These are phyloP conservation scores for Saiga tatarica DNA, from an alignment of 2,113 vertebrate genomes.

Conservation along the genomic window DNA sequence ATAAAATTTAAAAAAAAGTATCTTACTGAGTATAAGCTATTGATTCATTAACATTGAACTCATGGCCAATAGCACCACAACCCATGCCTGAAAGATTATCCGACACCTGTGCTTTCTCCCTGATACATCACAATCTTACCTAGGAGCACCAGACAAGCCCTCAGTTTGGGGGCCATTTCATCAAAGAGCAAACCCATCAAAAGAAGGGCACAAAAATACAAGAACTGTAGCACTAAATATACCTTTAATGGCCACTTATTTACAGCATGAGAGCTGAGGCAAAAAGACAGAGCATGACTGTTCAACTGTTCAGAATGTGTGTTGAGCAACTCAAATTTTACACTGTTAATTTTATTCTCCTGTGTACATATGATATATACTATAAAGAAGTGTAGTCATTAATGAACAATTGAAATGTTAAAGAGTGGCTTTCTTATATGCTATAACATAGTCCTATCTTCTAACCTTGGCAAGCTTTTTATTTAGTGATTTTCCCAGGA, in stretches of 20 bases:
- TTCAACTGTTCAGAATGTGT: not conserved
- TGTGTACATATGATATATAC: not conserved
- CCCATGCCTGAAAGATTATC: not conserved
- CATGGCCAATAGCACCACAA: not conserved
- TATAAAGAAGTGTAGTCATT: not conserved
- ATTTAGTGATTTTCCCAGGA: not conserved
- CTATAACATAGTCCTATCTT: not conserved
- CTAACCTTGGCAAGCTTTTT: not conserved
- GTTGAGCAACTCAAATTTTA: not conserved
- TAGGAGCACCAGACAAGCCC: not conserved
- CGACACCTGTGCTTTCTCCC: not conserved
- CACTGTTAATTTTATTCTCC: not conserved
- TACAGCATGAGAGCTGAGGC: not conserved
- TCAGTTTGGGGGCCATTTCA: not conserved
- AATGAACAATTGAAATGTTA: not conserved
- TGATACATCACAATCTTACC: not conserved
- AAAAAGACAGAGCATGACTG: not conserved
- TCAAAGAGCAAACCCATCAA: not conserved
- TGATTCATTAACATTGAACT: not conserved
- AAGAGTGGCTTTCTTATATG: not conserved
- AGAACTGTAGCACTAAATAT: not conserved
- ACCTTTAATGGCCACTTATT: not conserved
- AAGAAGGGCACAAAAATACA: not conserved
- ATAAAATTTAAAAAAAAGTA: too few species aligned
- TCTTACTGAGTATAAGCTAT: not conserved